These are phyloP conservation scores for Lycopodina hypogea DNA, from an alignment of 37 sponge, comb jelly and placozoan species.

Conservation along the genomic window DNA sequence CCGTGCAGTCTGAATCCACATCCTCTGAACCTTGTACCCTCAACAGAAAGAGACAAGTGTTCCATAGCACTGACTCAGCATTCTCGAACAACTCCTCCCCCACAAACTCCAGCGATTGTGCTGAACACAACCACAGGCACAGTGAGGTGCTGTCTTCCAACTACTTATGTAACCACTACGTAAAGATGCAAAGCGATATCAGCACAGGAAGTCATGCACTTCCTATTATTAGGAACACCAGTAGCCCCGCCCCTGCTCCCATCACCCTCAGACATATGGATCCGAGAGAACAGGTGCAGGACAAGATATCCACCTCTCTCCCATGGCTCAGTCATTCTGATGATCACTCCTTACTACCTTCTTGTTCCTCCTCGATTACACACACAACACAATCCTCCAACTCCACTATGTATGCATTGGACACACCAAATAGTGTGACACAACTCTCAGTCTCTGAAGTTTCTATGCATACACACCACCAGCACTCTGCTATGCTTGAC, in stretches of 20 bases:
- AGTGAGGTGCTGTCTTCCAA: conserved; percentile 56
- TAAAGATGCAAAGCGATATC: conserved; percentile 27
- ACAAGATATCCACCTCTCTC: not conserved
- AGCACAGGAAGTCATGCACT: conserved; percentile 10
- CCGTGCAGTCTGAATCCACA: conserved; percentile 10
- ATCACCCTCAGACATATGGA: not conserved
- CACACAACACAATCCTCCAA: not conserved
- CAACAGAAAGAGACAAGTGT: conserved; percentile 24
- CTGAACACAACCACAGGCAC: not conserved
- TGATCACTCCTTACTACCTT: not conserved
- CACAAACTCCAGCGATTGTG: conserved; percentile 44
- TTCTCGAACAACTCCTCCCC: conserved; percentile 62
- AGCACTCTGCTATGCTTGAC: conserved; percentile 27
- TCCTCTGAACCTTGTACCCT: conserved; percentile 35
- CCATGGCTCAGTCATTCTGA: not conserved
- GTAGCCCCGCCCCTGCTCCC: not conserved
- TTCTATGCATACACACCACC: not conserved
- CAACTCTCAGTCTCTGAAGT: not conserved
- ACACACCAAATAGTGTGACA: not conserved
- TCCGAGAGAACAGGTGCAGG: not conserved
- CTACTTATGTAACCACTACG: conserved; percentile 1
- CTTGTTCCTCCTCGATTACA: not conserved
- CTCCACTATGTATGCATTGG: not conserved
- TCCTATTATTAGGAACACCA: not conserved
- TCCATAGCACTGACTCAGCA: conserved; percentile 47